These are phyloP conservation scores for Agelaius phoeniceus DNA, from an alignment of 2,113 vertebrate genomes.

Conservation along the genomic window DNA sequence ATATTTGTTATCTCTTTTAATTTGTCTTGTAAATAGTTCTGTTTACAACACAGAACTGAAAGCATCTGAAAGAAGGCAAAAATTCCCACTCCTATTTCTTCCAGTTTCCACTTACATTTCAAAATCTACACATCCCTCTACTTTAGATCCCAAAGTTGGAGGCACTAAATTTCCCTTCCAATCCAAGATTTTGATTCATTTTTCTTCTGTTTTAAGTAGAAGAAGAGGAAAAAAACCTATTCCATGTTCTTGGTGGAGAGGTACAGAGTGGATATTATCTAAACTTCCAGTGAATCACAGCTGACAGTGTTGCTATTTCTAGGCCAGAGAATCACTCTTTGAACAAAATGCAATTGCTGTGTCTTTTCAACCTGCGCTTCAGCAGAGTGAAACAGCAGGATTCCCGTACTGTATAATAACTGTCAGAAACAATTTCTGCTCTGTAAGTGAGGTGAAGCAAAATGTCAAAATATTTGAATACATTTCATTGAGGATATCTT, in stretches of 20 bases:
- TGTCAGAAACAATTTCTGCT: conserved; percentile 99
- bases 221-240: neutral
- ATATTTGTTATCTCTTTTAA: neutral
- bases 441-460: conserved; percentile 97
- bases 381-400: conserved; percentile 83
- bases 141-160: neutral
- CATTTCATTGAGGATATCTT: conserved; percentile 94
- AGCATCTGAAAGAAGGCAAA: neutral
- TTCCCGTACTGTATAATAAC: conserved; percentile 90
- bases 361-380: conserved; percentile 86
- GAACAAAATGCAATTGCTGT: conserved; percentile 84
- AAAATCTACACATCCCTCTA: neutral
- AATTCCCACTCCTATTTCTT: neutral
- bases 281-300: conserved; percentile 80
- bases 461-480: conserved; percentile 99
- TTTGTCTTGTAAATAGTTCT: neutral
- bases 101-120: neutral
- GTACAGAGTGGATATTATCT: conserved; percentile 77
- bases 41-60: neutral
- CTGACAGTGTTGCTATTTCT: conserved; percentile 83
- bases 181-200: conserved; percentile 22
- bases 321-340: conserved; percentile 81
- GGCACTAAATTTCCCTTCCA: neutral
- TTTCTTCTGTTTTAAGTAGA: conserved; percentile 46
- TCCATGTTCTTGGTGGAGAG: conserved; percentile 43